Evolutionary conservation across 2,113 vertebrate species (phyloP).

Genomic region (Sinocyclocheilus rhinocerous): DNA sequence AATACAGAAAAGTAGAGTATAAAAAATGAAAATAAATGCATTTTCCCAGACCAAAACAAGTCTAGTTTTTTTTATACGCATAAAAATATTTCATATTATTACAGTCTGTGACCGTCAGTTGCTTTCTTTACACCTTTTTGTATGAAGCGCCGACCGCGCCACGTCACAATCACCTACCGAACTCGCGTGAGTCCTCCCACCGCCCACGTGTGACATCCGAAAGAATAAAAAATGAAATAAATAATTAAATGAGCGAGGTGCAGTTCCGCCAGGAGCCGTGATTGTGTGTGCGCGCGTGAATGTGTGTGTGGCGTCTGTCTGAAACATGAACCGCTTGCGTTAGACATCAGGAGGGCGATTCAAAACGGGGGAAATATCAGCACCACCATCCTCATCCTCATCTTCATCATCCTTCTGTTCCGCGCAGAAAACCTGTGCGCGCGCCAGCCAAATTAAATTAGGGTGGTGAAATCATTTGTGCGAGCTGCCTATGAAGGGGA

Average conservation of each 20-base stretch:
- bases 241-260: conserved; percentile 70
- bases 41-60: too few species aligned
- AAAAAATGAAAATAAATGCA: too few species aligned
- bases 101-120: not conserved
- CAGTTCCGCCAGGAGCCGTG: conserved; percentile 69
- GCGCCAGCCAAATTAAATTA: not conserved
- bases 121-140: not conserved
- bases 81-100: too few species aligned
- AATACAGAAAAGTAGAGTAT: too few species aligned
- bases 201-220: conserved; percentile 77
- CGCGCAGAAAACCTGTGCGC: not conserved
- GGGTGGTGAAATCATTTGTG: conserved; percentile 1
- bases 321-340: conserved; percentile 62
- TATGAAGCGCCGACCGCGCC: not conserved
- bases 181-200: conserved; percentile 65
- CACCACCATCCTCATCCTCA: not conserved
- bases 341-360: too few species aligned
- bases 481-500: conserved; percentile 1
- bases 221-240: conserved; percentile 37
- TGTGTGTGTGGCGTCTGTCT: conserved; percentile 68
- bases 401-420: not conserved
- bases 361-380: not conserved
- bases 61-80: too few species aligned
- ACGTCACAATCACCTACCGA: conserved; percentile 25
- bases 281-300: conserved; percentile 52